Evolutionary conservation across 2,113 vertebrate genomes (phyloP).

Genomic region (Alectura lathami): DNA sequence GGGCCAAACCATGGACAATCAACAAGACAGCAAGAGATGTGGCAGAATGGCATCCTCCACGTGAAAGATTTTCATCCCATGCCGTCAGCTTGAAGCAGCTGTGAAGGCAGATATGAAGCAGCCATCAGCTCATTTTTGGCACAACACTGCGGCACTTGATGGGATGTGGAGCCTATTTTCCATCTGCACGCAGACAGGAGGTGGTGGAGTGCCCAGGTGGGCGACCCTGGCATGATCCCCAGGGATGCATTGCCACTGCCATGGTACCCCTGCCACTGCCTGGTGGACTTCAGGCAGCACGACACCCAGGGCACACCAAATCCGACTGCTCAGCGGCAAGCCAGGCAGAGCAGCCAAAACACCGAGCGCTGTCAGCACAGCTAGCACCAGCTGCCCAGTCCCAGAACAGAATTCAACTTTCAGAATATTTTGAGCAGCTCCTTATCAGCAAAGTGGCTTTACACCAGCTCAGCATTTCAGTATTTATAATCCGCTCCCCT

Average conservation of each 20-base stretch:
- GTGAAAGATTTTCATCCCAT: background rate
- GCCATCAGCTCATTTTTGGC: accelerated
- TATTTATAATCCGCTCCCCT: background rate
- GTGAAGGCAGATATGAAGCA: background rate
- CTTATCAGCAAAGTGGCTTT: constrained; percentile 24
- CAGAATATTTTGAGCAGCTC: constrained; percentile 17
- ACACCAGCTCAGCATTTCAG: constrained; percentile 6
- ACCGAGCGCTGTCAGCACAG: background rate
- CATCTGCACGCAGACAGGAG: background rate
- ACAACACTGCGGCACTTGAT: background rate
- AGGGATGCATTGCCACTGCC: background rate
- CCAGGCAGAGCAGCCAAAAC: background rate
- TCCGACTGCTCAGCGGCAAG: accelerated
- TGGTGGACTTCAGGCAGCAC: background rate
- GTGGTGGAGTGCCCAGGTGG: background rate
- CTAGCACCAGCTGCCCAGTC: background rate
- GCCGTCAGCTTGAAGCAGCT: background rate
- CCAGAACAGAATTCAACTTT: background rate
- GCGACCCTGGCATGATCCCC: background rate
- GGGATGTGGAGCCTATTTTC: background rate
- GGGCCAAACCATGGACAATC: background rate
- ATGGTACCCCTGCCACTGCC: background rate
- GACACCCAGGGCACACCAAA: background rate
- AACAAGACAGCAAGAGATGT: background rate
- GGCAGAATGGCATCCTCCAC: background rate